Conservation (phyloP, 2,797 vertebrate species). For the Cacajao melanocephalus region DNA sequence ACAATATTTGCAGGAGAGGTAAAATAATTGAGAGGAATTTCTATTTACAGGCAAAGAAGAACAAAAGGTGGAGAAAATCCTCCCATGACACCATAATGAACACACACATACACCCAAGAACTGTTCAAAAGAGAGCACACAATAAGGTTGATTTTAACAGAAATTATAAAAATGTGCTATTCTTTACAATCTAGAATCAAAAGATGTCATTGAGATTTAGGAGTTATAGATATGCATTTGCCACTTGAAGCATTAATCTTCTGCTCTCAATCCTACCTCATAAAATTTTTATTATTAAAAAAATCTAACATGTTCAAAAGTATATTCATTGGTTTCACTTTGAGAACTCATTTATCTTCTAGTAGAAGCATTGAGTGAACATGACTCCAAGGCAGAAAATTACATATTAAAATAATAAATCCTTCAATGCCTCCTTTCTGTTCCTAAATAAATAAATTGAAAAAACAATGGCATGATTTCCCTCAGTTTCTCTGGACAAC, state of each 20-base stretch:
- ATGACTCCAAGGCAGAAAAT: constrained; percentile 15
- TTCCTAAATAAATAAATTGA: constrained; percentile 16
- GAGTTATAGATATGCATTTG: not conserved
- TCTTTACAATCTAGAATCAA: not conserved
- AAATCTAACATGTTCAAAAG: not conserved
- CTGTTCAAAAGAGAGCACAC: not conserved
- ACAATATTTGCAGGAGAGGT: not conserved
- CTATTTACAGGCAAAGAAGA: not conserved
- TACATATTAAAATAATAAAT: not conserved
- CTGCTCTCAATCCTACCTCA: not conserved
- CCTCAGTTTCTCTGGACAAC: not conserved
- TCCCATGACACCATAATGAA: not conserved
- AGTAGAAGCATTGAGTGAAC: constrained; percentile 29
- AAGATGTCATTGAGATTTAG: not conserved
- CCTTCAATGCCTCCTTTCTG: not conserved
- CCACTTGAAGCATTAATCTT: not conserved
- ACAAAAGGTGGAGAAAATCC: not conserved
- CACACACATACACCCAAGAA: not conserved
- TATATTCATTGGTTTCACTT: not conserved
- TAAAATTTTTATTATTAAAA: constrained; percentile 17
- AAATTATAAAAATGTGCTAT: not conserved
- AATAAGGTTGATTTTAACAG: not conserved
- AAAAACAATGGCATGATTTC: not conserved
- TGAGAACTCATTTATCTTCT: constrained; percentile 11
- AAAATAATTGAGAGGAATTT: not conserved